Percentiles rank a stretch among this genome's conserved stretches.
Conservation (phyloP, 2,113 vertebrate genomes). For the Nyctibius bracteatus region DNA sequence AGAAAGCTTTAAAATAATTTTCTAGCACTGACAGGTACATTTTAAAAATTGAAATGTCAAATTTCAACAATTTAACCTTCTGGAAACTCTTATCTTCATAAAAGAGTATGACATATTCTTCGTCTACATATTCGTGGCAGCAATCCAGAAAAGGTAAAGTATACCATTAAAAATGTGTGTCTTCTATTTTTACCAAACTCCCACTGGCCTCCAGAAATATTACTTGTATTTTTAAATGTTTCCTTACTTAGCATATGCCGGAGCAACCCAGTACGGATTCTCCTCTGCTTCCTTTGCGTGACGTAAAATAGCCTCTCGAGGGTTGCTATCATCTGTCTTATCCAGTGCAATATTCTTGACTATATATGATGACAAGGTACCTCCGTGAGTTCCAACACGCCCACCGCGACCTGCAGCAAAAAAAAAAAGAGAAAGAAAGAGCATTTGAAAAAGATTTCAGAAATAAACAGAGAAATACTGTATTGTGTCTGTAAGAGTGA, state of each 20-base stretch:
- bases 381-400: conserved; percentile 92
- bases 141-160: neutral
- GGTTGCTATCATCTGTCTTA: conserved; percentile 95
- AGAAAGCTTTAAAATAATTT: neutral
- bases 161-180: neutral
- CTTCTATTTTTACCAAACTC: neutral
- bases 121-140: neutral
- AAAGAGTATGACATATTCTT: neutral
- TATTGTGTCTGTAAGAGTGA: neutral
- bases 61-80: neutral
- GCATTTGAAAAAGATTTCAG: neutral
- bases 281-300: conserved; percentile 91
- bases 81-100: neutral
- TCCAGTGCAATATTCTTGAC: conserved; percentile 98
- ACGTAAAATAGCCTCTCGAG: conserved; percentile 93
- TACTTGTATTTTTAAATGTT: neutral
- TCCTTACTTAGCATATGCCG: conserved; percentile 88
- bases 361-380: conserved; percentile 95
- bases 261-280: conserved; percentile 95
- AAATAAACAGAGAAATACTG: neutral
- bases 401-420: conserved; percentile 86
- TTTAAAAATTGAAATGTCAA: neutral
- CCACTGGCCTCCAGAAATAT: neutral
- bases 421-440: neutral
- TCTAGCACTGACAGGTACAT: neutral